Evolutionary conservation across 2,888 invertebrate species (phyloP), one percentile per base, ranked within the genome.

Genomic region (Lucinisca nassula): DNA sequence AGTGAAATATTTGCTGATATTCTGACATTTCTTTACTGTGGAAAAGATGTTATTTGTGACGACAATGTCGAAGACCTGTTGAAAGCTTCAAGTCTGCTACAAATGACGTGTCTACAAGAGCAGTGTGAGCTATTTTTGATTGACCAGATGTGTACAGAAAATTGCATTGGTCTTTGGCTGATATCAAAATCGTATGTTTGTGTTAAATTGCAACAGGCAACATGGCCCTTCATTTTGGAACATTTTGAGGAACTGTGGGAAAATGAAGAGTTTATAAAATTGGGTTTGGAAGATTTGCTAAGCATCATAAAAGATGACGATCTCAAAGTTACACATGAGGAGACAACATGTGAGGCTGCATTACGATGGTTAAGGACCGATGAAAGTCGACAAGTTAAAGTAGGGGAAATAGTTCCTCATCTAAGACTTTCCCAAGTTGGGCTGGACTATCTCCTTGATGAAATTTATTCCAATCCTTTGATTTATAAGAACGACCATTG

Each of bases 101-200:
- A 92, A 74, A 87, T 92, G 6, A 17, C 74, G 14, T 79, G 72
- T 17, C 49, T 92, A 3, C 81, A 82, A 38, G 80, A 74, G 0
- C 78, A 88, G 38, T 92, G 92, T 58, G 92, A 90, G 74, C 30
- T 49, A 0, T 90, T 91, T 72, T 58, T 92, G 51, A n/a, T 84
- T 12, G 76, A 75, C 0, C 85, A 92, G 35, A 81, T 92, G 40
- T 82, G 87, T 24, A 12, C 61, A 0, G 90, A 90, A n/a, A 92
- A 91, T 72, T 87, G 89, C 35, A 45, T 92, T 1, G 90, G 89
- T 10, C 32, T 91, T 30, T 92, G 92, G 90, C 61, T 78, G 27
- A 81, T 85, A 0, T 82, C 84, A 17, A 83, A 32, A 8, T 35
- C 82, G 27, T 81, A 86, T 30, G 73, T 79, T n/a, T 90, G 90